These are phyloP conservation scores for Sebastiscus tertius DNA, from an alignment of 2,797 vertebrate species.

Conservation along the genomic window DNA sequence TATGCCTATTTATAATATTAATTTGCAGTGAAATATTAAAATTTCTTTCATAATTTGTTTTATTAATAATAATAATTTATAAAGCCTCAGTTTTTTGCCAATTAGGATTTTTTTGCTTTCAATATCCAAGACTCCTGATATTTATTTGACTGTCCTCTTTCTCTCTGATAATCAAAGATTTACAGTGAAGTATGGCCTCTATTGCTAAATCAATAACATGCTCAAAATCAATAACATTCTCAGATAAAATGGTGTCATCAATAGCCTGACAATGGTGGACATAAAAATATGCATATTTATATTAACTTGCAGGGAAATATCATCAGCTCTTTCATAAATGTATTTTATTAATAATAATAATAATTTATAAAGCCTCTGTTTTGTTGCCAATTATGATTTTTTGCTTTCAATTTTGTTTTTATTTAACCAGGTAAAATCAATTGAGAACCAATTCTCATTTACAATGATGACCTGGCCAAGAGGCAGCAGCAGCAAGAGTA, in stretches of 20 bases:
- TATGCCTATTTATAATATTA: background rate
- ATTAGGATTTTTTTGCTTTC: conserved; percentile 8
- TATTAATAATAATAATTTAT: conserved; percentile 3
- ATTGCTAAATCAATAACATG: conserved; percentile 49
- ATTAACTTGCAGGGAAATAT: background rate
- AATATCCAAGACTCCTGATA: background rate
- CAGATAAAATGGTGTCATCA: conserved; percentile 40
- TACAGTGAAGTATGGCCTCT: conserved; percentile 70
- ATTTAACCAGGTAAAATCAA: no score
- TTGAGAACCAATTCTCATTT: no score
- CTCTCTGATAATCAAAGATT: conserved; percentile 47
- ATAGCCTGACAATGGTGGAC: background rate
- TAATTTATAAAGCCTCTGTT: background rate
- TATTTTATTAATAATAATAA: background rate
- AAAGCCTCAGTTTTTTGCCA: background rate
- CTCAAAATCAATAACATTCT: conserved; percentile 42
- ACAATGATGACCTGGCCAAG: no score
- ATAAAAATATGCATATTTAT: background rate
- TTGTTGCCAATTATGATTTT: background rate
- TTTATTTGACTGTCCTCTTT: background rate
- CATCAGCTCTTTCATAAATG: background rate
- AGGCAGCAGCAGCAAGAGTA: no score
- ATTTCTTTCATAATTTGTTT: background rate
- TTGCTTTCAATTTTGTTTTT: background rate
- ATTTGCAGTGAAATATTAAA: background rate